Evolutionary conservation across 2,797 vertebrate genomes (phyloP), one percentile per base, ranked within the genome.

Genomic region (Loriculus beryllinus): DNA sequence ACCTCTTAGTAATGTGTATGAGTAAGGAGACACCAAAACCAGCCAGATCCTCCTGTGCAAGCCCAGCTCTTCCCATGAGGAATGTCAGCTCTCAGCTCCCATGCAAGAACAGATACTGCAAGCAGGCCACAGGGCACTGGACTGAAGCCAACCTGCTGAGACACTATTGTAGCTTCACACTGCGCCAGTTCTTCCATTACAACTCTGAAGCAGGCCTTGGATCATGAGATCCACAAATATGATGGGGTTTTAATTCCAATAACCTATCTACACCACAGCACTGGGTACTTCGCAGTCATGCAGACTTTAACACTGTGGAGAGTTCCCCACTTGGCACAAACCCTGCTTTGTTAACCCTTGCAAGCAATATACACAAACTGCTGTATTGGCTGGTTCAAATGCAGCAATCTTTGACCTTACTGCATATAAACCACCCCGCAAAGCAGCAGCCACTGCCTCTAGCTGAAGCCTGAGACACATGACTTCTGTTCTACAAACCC

Each of bases 171-270:
- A 52, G 62, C n/a, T 77, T 86, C 64, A 72, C 23, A 7, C 31
- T 35, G 15, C 60, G 60, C 33, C 88, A 78, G 33, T n/a, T 86
- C n/a, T 81, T 67, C 51, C 47, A 43, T 49, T 81, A 29, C 1
- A 0, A 56, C 59, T 56, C 57, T 19, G 19, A 80, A 45, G 31
- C 18, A 87, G 31, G 8, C 28, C 47, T 72, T 35, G 17, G n/a
- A 68, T 39, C 0, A 0, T 7, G 17, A 76, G 45, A 72, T 26
- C n/a, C 47, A 74, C 20, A 60, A 52, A 59, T 35, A 33, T 0
- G 0, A 6, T 22, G 7, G 23, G 1, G 10, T 65, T 22, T 21
- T 33, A 12, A 31, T 62, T 71, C 47, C 7, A 51, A n/a, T 59
- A 37, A 33, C 22, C 22, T 56, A 15, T 62, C 15, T 39, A 43